phyloP scores from a whole-genome alignment of 2,113 vertebrate genomes.

The Boleophthalmus pectinirostris region DNA sequence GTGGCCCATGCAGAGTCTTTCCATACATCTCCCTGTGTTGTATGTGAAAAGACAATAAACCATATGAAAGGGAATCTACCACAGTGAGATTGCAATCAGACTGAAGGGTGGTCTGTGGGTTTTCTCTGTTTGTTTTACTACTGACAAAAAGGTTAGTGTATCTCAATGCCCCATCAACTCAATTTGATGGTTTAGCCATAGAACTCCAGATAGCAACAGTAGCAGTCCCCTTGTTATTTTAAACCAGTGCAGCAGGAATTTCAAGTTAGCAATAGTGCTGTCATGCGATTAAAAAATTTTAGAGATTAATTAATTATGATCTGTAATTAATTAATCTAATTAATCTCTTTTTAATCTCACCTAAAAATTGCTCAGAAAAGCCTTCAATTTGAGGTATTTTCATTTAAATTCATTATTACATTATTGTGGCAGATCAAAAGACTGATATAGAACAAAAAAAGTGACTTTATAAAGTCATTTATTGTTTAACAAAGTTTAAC shows the following conservation, averaged over 20 bases:
- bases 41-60: constrained; percentile 3
- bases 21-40: background rate
- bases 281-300: too few relatives aligned
- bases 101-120: constrained; percentile 10
- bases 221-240: constrained; percentile 43
- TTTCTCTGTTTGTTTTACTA: constrained; percentile 40
- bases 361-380: too few relatives aligned
- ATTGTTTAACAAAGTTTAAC: too few relatives aligned
- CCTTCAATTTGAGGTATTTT: too few relatives aligned
- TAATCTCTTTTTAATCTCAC: too few relatives aligned
- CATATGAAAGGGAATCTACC: background rate
- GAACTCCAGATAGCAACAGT: constrained; percentile 51
- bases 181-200: constrained; percentile 55
- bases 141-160: constrained; percentile 52
- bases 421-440: too few relatives aligned
- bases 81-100: background rate
- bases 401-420: too few relatives aligned
- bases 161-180: constrained; percentile 27
- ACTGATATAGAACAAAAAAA: too few relatives aligned
- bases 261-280: too few relatives aligned
- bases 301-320: too few relatives aligned
- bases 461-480: too few relatives aligned
- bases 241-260: constrained; percentile 31
- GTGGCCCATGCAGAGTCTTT: background rate
- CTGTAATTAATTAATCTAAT: too few relatives aligned